phyloP scores from a whole-genome alignment of 2,888 invertebrate species.

The Tanypteryx hageni region DNA sequence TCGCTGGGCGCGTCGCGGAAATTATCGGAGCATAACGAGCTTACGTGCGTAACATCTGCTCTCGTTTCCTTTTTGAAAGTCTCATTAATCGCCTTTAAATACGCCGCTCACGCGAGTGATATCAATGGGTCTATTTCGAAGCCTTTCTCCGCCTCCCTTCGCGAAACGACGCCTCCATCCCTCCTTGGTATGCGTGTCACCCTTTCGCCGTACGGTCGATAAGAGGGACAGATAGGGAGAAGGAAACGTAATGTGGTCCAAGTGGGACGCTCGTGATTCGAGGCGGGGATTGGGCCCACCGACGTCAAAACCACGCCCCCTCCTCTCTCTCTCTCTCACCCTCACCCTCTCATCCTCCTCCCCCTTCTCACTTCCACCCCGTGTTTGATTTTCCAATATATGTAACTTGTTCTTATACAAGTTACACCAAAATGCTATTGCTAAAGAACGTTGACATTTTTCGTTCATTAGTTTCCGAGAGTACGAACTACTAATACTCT shows the following conservation, averaged over 20 bases:
- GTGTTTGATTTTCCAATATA: too few relatives aligned
- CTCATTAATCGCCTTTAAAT: conserved; percentile 1
- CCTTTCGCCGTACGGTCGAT: background rate
- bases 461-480: too few relatives aligned
- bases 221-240: conserved; percentile 6
- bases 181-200: background rate
- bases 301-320: conserved; percentile 54
- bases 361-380: too few relatives aligned
- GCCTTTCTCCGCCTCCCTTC: background rate
- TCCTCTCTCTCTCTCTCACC: conserved; percentile 39
- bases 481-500: too few relatives aligned
- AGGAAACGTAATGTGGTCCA: conserved; percentile 34
- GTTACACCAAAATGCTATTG: too few relatives aligned
- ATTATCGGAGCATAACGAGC: background rate
- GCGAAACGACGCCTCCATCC: background rate
- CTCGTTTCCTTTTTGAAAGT: background rate
- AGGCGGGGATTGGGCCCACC: conserved; percentile 3
- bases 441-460: too few relatives aligned
- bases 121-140: conserved; percentile 10
- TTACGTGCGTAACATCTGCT: conserved; percentile 31
- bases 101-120: background rate
- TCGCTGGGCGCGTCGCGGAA: background rate
- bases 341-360: conserved; percentile 53
- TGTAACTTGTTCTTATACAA: conserved; percentile 48
- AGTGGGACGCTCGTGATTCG: conserved; percentile 29